Percentiles rank a stretch among this genome's conserved stretches.
phyloP scores from a whole-genome alignment of 2,113 vertebrate genomes.

The Archocentrus centrarchus region DNA sequence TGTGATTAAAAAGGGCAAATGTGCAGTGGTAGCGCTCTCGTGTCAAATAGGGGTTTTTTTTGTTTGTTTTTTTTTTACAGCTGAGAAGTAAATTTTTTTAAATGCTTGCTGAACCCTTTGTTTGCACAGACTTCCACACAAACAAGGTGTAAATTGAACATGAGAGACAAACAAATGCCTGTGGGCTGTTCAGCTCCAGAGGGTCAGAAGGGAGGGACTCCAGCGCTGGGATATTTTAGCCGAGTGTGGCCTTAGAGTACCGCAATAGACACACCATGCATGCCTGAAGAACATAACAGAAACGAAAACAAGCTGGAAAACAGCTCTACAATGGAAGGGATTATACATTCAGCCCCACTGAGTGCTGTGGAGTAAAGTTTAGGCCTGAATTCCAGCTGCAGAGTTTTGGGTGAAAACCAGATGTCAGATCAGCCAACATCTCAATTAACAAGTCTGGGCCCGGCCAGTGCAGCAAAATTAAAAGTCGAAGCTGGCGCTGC shows the following conservation, averaged over 20 bases:
- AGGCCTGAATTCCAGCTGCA: neutral
- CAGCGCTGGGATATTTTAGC: neutral
- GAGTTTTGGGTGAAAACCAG: neutral
- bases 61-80: neutral
- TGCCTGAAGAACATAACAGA: neutral
- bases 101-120: neutral
- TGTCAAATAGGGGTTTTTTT: neutral
- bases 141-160: slow-evolving; percentile 48
- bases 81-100: neutral
- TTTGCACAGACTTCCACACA: neutral
- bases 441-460: slow-evolving; percentile 19
- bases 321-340: neutral
- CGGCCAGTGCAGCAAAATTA: slow-evolving; percentile 17
- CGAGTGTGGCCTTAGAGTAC: slow-evolving; percentile 27
- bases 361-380: neutral
- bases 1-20: slow-evolving; percentile 6
- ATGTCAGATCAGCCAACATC: slow-evolving; percentile 8
- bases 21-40: neutral
- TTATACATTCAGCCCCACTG: neutral
- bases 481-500: slow-evolving; percentile 22
- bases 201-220: slow-evolving; percentile 62
- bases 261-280: neutral
- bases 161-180: slow-evolving; percentile 71
- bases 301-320: slow-evolving; percentile 1
- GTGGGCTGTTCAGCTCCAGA: slow-evolving; percentile 53